Evolutionary conservation across 2,797 vertebrate genomes (phyloP), one percentile per base, ranked within the genome.

Genomic region (Borostomias antarcticus): DNA sequence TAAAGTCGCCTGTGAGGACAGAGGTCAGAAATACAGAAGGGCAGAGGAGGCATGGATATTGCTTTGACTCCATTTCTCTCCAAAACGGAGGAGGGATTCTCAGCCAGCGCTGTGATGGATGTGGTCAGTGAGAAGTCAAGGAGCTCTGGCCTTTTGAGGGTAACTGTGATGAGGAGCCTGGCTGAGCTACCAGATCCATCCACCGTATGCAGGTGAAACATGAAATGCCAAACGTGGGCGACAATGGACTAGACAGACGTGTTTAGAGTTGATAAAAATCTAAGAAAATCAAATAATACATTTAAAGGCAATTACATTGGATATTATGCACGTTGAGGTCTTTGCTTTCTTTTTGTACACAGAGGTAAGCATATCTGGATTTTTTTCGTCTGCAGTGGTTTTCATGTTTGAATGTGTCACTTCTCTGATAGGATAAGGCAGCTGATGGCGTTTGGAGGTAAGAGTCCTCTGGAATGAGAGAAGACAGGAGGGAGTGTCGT

Each of bases 51-150:
- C n/a, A n/a, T n/a, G n/a, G n/a, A 70, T 63, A 77, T 60, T 64
- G 66, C 69, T 81, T 85, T 85, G 75, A 83, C 83, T 85, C 79
- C 68, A 71, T 62, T 75, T 70, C 64, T 72, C 66, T 77, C 66
- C 65, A 57, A 78, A 64, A 67, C 45, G 1, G 25, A 63, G 51
- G 47, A 62, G n/a, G n/a, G n/a, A 71, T 72, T 35, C 64, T 68
- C 60, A 60, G 57, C 62, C 60, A 70, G 45, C 68, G 64, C 52
- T 60, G 56, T 37, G 63, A 64, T 15, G 28, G 66, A 74, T 68
- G 56, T 19, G 9, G 35, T 74, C 43, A 61, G 43, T 76, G 62
- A 62, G 73, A 76, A 66, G 11, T 23, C 19, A 32, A 23, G 45
- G 29, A 62, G 5, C 13, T 57, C 15, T 21, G 21, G 47, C 28